phyloP scores from a whole-genome alignment of 2,797 vertebrate genomes.

The Mormyrops boulengeri region DNA sequence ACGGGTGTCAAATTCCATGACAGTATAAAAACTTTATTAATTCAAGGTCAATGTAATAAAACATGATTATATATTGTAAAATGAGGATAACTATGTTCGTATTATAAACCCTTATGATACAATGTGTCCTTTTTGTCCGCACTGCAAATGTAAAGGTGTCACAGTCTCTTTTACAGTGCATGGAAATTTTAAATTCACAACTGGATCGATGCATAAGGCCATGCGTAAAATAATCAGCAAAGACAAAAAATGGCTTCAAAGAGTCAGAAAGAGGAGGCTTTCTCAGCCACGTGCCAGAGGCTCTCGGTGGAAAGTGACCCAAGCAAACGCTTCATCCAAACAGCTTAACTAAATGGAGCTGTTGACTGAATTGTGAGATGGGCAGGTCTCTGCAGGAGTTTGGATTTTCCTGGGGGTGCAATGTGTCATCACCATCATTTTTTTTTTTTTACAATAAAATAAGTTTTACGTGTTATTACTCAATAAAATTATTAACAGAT shows the following conservation, averaged over 20 bases:
- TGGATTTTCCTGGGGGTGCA: neutral
- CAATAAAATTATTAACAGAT: neutral
- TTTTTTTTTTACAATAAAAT: neutral
- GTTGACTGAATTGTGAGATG: neutral
- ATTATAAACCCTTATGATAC: constrained; percentile 55
- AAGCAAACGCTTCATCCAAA: neutral
- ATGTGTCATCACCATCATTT: neutral
- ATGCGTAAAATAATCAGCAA: neutral
- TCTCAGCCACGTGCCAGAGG: neutral
- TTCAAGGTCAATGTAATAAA: constrained; percentile 42
- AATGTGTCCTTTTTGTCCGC: constrained; percentile 27
- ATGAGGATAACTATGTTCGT: constrained; percentile 31
- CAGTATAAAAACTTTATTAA: constrained; percentile 53
- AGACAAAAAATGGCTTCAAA: neutral
- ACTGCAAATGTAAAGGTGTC: neutral
- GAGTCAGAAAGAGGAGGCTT: neutral
- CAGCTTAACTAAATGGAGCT: neutral
- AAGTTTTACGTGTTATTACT: neutral
- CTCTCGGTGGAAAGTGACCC: neutral
- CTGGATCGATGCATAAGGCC: neutral
- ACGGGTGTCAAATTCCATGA: neutral
- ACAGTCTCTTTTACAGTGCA: constrained; percentile 11
- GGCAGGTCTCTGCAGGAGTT: neutral
- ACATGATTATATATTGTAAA: constrained; percentile 6
- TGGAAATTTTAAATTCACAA: constrained; percentile 1